Conservation (phyloP, 2,797 vertebrate genomes). For the Helicolenus hilgendorfi region DNA sequence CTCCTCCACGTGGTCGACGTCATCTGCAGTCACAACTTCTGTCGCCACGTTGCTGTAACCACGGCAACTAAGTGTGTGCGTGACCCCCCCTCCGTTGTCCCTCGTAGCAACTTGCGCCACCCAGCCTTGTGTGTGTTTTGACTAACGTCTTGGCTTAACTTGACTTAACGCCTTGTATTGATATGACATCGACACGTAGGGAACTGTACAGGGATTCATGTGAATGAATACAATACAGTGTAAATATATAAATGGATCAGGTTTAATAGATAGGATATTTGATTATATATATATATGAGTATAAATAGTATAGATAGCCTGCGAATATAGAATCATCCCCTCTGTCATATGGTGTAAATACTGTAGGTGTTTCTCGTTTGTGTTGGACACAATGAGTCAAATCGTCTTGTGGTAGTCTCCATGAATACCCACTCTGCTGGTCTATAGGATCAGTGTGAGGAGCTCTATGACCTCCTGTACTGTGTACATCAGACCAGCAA, state of each 20-base stretch:
- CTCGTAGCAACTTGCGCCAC: constrained; percentile 36
- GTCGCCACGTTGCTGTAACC: constrained; percentile 27
- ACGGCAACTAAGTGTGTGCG: constrained; percentile 51
- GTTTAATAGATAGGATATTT: constrained; percentile 70
- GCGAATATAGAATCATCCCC: constrained; percentile 42
- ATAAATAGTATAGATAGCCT: constrained; percentile 80
- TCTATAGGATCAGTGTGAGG: constrained; percentile 31
- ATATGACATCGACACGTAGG: constrained; percentile 31
- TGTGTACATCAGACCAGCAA: not conserved
- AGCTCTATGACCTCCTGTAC: constrained; percentile 8
- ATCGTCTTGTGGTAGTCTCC: constrained; percentile 12
- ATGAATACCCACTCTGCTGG: constrained; percentile 18
- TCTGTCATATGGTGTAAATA: constrained; percentile 76
- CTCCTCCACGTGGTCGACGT: constrained; percentile 68
- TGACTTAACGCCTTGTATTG: constrained; percentile 43
- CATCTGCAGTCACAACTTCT: constrained; percentile 50
- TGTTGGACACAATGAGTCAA: constrained; percentile 44
- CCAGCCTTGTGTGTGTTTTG: constrained; percentile 59
- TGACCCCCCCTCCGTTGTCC: not conserved
- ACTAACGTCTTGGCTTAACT: constrained; percentile 4
- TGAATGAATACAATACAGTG: constrained; percentile 46
- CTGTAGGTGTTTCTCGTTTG: constrained; percentile 42
- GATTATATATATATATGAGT: constrained; percentile 69
- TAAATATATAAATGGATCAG: constrained; percentile 70
- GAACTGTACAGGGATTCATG: constrained; percentile 59